A percentile compares a stretch with the other conserved stretches of the same genome.
Evolutionary conservation across 2,888 invertebrate genomes (phyloP).

Genomic region (Melanostoma mellinum): DNA sequence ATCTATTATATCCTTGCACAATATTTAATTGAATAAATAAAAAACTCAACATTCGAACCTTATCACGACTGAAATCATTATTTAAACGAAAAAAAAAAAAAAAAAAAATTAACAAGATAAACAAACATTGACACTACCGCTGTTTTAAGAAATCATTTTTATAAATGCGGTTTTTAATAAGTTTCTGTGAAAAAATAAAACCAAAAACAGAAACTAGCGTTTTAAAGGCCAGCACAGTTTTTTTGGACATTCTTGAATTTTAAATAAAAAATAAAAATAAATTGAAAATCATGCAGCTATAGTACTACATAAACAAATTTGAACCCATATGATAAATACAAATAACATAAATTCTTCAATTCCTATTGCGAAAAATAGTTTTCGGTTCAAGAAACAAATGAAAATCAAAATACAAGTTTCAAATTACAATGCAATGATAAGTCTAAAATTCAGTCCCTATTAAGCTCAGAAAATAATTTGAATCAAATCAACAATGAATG

Average conservation of each 20-base stretch:
- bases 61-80: constrained; percentile 44
- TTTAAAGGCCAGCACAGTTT: constrained; percentile 65
- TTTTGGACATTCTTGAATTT: constrained; percentile 67
- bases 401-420: constrained; percentile 24
- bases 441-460: constrained; percentile 75
- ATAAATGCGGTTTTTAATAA: constrained; percentile 56
- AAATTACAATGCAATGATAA: constrained; percentile 67
- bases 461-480: constrained; percentile 61
- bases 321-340: constrained; percentile 51
- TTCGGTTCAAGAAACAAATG: constrained; percentile 11
- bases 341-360: constrained; percentile 36
- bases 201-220: constrained; percentile 43
- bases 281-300: constrained; percentile 59
- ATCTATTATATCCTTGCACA: constrained; percentile 61
- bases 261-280: constrained; percentile 40
- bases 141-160: constrained; percentile 68
- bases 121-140: constrained; percentile 69
- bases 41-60: constrained; percentile 38
- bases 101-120: constrained; percentile 54
- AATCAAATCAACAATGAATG: constrained; percentile 53
- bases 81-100: constrained; percentile 53
- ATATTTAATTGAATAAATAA: constrained; percentile 21
- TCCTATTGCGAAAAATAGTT: constrained; percentile 42
- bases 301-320: neutral
- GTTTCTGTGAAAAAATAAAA: constrained; percentile 50